These are phyloP conservation scores for Drosophila paucipuncta DNA, from an alignment of 2,888 invertebrate genomes.

Conservation along the genomic window DNA sequence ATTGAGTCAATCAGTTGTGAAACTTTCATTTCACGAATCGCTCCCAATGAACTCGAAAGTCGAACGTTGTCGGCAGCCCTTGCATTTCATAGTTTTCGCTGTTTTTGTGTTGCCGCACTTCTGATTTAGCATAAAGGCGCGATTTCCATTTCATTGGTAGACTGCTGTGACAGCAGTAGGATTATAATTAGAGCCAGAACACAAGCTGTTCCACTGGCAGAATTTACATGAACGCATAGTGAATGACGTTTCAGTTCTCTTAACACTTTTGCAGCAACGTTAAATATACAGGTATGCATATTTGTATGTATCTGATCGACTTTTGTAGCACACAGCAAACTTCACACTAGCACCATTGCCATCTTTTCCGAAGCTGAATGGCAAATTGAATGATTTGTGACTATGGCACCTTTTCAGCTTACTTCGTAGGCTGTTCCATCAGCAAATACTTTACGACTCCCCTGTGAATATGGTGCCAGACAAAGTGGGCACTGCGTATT, in stretches of 20 bases:
- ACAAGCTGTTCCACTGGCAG: background rate
- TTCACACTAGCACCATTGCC: background rate
- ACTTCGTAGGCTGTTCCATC: constrained; percentile 13
- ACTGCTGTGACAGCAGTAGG: background rate
- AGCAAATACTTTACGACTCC: constrained; percentile 56
- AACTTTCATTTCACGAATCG: constrained; percentile 60
- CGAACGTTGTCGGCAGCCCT: background rate
- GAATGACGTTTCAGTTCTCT: constrained; percentile 11
- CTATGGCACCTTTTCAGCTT: constrained; percentile 41
- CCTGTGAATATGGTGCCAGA: constrained; percentile 31
- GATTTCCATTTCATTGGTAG: constrained; percentile 10
- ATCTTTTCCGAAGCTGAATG: constrained; percentile 25
- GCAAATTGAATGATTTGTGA: constrained; percentile 70
- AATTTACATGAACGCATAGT: constrained; percentile 16
- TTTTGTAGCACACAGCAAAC: constrained; percentile 1
- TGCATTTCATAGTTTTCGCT: background rate
- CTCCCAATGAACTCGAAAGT: constrained; percentile 4
- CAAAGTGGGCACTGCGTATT: constrained; percentile 15
- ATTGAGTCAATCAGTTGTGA: constrained; percentile 77
- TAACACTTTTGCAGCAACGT: background rate
- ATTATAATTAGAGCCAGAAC: constrained; percentile 15
- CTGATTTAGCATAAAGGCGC: constrained; percentile 10
- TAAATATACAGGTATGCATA: background rate
- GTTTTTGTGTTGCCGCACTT: constrained; percentile 6
- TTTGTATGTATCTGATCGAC: background rate